A percentile compares a stretch with the other conserved stretches of the same genome.
Evolutionary conservation across 2,113 vertebrate genomes (phyloP).

Genomic region (Siphamia tubifer): DNA sequence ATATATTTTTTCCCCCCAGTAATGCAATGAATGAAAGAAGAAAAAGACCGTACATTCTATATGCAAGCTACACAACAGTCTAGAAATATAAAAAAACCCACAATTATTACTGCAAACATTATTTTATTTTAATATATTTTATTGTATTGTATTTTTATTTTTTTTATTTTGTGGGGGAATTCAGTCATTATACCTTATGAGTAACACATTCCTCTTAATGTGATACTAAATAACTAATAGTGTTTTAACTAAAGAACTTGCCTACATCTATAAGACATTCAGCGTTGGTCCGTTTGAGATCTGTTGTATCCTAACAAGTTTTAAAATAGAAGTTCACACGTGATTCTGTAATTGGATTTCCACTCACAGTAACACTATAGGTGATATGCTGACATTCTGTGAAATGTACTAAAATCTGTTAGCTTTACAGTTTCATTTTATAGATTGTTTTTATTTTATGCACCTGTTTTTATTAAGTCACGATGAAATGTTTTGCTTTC

Average conservation of each 20-base stretch:
- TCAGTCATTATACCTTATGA: no score
- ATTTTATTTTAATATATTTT: no score
- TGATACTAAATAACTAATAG: slow-evolving; percentile 13
- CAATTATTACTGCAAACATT: no score
- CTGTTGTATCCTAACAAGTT: no score
- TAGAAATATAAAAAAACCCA: no score
- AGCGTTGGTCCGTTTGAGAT: no score
- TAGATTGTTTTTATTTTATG: background rate
- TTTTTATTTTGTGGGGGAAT: no score
- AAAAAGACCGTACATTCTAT: no score
- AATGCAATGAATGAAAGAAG: background rate
- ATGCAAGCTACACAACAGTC: no score
- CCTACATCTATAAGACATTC: background rate
- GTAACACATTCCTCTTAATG: no score
- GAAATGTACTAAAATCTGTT: background rate
- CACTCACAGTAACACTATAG: background rate
- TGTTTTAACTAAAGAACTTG: slow-evolving; percentile 41
- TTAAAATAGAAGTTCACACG: background rate
- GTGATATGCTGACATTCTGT: background rate
- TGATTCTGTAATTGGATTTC: slow-evolving; percentile 22
- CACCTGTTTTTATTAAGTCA: background rate
- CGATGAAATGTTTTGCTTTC: background rate
- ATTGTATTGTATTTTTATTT: no score
- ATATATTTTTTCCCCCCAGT: background rate
- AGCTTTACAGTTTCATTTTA: no score